A percentile compares a stretch with the other conserved stretches of the same genome.
phyloP scores from a whole-genome alignment of 2,797 vertebrate genomes.

The Falco columbarius region DNA sequence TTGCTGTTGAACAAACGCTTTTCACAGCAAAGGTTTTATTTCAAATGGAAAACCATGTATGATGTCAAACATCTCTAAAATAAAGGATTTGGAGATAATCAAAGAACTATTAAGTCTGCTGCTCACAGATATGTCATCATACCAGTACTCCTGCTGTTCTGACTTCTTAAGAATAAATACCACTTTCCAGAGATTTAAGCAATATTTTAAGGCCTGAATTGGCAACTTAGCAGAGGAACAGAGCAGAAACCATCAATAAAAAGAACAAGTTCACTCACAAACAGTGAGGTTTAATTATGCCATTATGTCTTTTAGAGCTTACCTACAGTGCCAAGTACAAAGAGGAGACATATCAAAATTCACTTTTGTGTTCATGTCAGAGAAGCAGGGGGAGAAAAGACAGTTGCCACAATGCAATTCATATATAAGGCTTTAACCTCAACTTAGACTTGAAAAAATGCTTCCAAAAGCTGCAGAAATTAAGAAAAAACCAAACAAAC shows the following conservation, averaged over 20 bases:
- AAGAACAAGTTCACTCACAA: constrained; percentile 39
- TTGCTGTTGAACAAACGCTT: constrained; percentile 53
- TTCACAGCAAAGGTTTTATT: constrained; percentile 51
- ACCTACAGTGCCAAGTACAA: constrained; percentile 9
- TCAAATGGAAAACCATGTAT: constrained; percentile 30
- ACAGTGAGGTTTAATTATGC: constrained; percentile 44
- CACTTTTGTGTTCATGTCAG: constrained; percentile 17
- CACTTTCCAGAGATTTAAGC: constrained; percentile 40
- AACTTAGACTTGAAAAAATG: constrained; percentile 5
- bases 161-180: constrained; percentile 57
- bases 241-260: constrained; percentile 33
- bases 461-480: neutral
- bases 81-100: constrained; percentile 38
- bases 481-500: neutral
- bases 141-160: constrained; percentile 26
- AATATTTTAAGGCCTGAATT: constrained; percentile 46
- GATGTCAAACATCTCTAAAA: constrained; percentile 54
- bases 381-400: neutral
- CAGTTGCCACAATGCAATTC: neutral
- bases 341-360: constrained; percentile 39
- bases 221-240: constrained; percentile 24
- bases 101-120: constrained; percentile 51
- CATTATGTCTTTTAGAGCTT: constrained; percentile 41
- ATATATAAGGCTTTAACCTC: constrained; percentile 23
- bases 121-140: constrained; percentile 43